Evolutionary conservation across 2,888 invertebrate species (phyloP), one percentile per base, ranked within the genome.

Genomic region (Bombyx huttoni): DNA sequence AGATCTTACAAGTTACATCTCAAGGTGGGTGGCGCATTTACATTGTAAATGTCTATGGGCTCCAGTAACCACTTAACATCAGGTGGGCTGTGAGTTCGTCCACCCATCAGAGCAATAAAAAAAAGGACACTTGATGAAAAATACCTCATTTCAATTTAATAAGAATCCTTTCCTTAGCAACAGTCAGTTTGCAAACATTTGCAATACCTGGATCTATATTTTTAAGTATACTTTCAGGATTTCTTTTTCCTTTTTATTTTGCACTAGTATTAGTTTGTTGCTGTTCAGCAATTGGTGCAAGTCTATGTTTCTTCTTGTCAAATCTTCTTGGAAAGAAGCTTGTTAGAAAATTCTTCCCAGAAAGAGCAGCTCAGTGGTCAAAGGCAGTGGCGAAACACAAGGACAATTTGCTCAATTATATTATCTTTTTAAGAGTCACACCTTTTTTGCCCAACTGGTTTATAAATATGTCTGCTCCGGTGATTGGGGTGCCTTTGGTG

Each of bases 391-490:
- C 91, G 47, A 94, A 94, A 70, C 98, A 99, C 75, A 91, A 92
- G 58, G 93, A 96, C 63, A 94, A 98, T 78, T 88, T 99, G 59
- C 91, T 99, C 55, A 97, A 97, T 87, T 99, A 99, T 76, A 96
- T 99, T 65, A 91, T 99, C 70, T 99, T 99, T 81, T 90, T 99
- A 62, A 92, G 99, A 62, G 95, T 99, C 72, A 99, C 99, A 34
- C 99, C 99, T 52, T 94, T 99, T 73, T 89, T 99, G 66, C 99
- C 99, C 8, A 99, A 99, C 81, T 99, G 99, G 99, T 98, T 99
- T 79, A 98, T 98, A 61, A 98, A 98, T 84, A 91, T 99, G 73
- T 94, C 96, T 0, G 96, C 98, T 57, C 99, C 99, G 47, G 96
- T 99, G 46, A 95, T 99, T 67, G 97, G 98, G 64, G 98, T 99